Base-by-base conservation (phyloP, 2,888 invertebrate species). In the Eupithecia inturbata region DNA sequence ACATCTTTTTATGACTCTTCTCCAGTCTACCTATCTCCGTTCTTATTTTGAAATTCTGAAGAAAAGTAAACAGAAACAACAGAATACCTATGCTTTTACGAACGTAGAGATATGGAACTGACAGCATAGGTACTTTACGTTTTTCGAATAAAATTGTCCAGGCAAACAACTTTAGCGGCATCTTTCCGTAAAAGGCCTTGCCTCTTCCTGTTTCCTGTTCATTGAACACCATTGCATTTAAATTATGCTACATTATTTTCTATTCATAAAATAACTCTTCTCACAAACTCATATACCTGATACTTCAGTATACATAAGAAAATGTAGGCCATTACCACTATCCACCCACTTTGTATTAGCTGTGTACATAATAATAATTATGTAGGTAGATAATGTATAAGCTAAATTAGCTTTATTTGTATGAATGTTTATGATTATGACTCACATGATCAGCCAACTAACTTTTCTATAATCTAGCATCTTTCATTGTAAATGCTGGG, bases 201-300 rank as follows among this genome's bases (percentile, higher is more conserved):
- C 73, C 74, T 75, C 75, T 79, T 79, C 81, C 79, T 72, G 72
- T 72, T 81, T 81, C 81, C 79, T 78, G 77, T 73, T 36, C 45
- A 64, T 70, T 57, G 36, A 53, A 22, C 7, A 66, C 57, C 39
- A 57, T 72, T 71, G 69, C 68, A 78, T 74, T 74, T 72, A 36
- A 77, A 76, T 71, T 71, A 33, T 73, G 68, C 19, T 62, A 7
- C 3, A 31, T 3, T 36, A 16, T 6, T 31, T 31, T 31, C 19
- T 31, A 33, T 12, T 33, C n/a, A 12, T 33, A 36, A 1, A 14
- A 5, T 10, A n/a, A 45, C 60, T 33, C 45, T 10, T 33, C n/a
- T 49, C n/a, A 64, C n/a, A n/a, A 63, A 26, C 22, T 33, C 19
- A 12, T 12, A 10, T 49, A 36, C 1, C 26, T 41, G 26, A 26